These are phyloP conservation scores for Pyralis farinalis DNA, from an alignment of 2,888 invertebrate species.

Conservation along the genomic window DNA sequence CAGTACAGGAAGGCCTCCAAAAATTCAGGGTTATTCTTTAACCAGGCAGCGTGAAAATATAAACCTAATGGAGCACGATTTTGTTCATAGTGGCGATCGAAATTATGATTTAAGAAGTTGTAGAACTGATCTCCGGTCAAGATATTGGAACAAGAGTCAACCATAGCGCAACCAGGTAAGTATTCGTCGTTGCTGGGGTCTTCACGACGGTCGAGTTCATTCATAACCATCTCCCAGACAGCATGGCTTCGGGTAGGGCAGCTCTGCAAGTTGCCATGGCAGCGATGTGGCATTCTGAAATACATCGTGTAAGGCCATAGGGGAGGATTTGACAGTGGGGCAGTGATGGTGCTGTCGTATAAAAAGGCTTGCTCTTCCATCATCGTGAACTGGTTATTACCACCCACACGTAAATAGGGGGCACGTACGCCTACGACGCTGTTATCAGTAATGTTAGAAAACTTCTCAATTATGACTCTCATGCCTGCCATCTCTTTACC, in stretches of 20 bases:
- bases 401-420: conserved; percentile 94
- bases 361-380: conserved; percentile 97
- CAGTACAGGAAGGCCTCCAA: conserved; percentile 95
- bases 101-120: conserved; percentile 96
- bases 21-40: conserved; percentile 95
- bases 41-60: conserved; percentile 96
- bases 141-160: conserved; percentile 96
- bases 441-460: conserved; percentile 93
- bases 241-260: conserved; percentile 96
- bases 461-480: conserved; percentile 94
- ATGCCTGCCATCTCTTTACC: conserved; percentile 97
- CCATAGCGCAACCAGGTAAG: conserved; percentile 95
- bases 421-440: conserved; percentile 95
- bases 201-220: conserved; percentile 94
- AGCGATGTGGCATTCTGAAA: conserved; percentile 97
- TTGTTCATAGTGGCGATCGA: conserved; percentile 94
- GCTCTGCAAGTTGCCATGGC: conserved; percentile 95
- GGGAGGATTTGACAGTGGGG: conserved; percentile 93
- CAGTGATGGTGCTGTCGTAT: conserved; percentile 97
- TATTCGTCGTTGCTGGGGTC: conserved; percentile 94
- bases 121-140: conserved; percentile 96
- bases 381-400: conserved; percentile 98
- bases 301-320: conserved; percentile 99
- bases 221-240: conserved; percentile 98
- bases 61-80: conserved; percentile 94